Base-by-base conservation (phyloP, 1,140 invertebrate genomes). In the Trichomalopsis sarcophagae region DNA sequence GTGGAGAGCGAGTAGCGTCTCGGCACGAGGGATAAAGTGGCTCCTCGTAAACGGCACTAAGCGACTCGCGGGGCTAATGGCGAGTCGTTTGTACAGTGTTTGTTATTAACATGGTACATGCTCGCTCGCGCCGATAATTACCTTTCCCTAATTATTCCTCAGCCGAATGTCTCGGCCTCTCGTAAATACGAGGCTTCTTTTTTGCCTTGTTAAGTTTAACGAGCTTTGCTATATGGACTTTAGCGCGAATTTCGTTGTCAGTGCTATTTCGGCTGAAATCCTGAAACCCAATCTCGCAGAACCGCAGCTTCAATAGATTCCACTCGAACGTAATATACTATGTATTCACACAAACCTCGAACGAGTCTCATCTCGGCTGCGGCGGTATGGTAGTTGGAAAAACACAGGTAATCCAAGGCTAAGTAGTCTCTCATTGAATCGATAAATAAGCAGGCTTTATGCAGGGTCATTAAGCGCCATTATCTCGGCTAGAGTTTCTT, bases 21-120 rank as follows among this genome's bases (percentile, higher is more conserved):
- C 21, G 55, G 17, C 21, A 17, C 4, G 69, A 33, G 36, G 75
- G 44, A 77, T 50, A 27, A 50, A 77, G 75, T 47, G 44, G 75
- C 40, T n/a, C 44, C 21, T 77, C 75, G 75, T 77, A 77, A 77
- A 77, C 75, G 75, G 14, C 23, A n/a, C 75, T 77, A 77, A 77
- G 75, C n/a, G 21, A 27, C 75, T 77, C 10, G 75, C 44, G 27
- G 5, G 75, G 75, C 75, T 77, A 77, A 77, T 77, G 33, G 75
- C 40, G 9, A 50, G 75, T 77, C 44, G 75, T 77, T 47, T 77
- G n/a, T 77, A 50, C 0, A 50, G 44, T 50, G 9, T 77, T 77
- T 77, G 75, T 77, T 77, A 77, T 77, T 77, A 50, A 74, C 30
- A 71, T 71, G 23, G 40, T 44, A 44, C 10, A 74, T 74, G 36